A percentile compares a stretch with the other conserved stretches of the same genome.
These are phyloP conservation scores for Nerophis ophidion DNA, from an alignment of 2,113 vertebrate species.

Conservation along the genomic window DNA sequence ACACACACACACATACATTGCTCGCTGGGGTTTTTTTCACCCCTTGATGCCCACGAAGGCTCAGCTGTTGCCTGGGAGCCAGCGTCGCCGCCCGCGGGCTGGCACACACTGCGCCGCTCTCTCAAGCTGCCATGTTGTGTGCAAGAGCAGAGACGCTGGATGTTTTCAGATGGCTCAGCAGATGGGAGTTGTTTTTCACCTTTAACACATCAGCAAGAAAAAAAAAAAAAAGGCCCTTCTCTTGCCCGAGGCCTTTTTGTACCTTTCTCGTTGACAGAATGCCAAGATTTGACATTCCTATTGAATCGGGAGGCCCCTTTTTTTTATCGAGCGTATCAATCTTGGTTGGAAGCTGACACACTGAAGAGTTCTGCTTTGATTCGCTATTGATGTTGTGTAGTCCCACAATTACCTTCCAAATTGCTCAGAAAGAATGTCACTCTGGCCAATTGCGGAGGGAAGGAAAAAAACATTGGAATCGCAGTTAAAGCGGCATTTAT, in stretches of 20 bases:
- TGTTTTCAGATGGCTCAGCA: slow-evolving; percentile 53
- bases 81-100: slow-evolving; percentile 39
- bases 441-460: too few relatives aligned
- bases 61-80: slow-evolving; percentile 65
- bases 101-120: slow-evolving; percentile 37
- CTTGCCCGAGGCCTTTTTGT: slow-evolving; percentile 13
- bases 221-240: slow-evolving; percentile 4
- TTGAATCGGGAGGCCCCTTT: background rate
- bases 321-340: too few relatives aligned
- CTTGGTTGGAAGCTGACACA: too few relatives aligned
- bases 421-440: too few relatives aligned
- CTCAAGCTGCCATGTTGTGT: slow-evolving; percentile 29
- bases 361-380: too few relatives aligned
- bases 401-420: too few relatives aligned
- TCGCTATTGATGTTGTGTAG: too few relatives aligned
- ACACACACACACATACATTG: background rate
- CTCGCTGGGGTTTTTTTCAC: slow-evolving; percentile 19
- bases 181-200: slow-evolving; percentile 39
- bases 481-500: too few relatives aligned
- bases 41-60: slow-evolving; percentile 50
- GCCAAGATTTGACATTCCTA: slow-evolving; percentile 27
- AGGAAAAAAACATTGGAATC: too few relatives aligned
- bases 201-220: slow-evolving; percentile 29
- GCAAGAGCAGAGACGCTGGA: slow-evolving; percentile 43
- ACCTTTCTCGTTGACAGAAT: slow-evolving; percentile 20